Percentiles rank a stretch among this genome's conserved stretches.
These are phyloP conservation scores for Drosophila quadrilineata DNA, from an alignment of 1,140 invertebrate species.

Conservation along the genomic window DNA sequence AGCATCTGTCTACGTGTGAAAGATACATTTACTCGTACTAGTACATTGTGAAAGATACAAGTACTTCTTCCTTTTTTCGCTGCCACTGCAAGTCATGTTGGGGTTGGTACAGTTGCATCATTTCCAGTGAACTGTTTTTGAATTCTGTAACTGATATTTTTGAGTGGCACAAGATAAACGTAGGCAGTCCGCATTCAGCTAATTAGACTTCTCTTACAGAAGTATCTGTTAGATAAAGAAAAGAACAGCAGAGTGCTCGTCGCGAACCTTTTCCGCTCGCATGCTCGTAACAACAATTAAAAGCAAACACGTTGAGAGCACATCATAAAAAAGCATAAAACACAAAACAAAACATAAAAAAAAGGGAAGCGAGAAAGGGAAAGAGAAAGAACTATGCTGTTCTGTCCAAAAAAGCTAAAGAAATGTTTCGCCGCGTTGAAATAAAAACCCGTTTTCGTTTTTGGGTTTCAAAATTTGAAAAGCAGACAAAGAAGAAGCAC, in stretches of 20 bases:
- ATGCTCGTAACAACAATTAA: constrained; percentile 15
- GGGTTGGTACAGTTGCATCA: constrained; percentile 8
- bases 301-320: constrained; percentile 27
- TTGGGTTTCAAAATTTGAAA: no score
- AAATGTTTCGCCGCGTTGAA: constrained; percentile 16
- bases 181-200: constrained; percentile 30
- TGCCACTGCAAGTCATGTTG: not conserved
- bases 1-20: constrained; percentile 13
- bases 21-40: not conserved
- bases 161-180: constrained; percentile 15
- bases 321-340: constrained; percentile 2
- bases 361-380: no score
- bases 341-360: constrained; percentile 5
- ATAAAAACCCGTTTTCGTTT: constrained; percentile 68
- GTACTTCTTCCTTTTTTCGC: constrained; percentile 23
- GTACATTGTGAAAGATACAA: constrained; percentile 13
- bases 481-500: constrained; percentile 27
- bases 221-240: constrained; percentile 61
- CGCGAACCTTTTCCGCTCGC: constrained; percentile 42
- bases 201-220: constrained; percentile 48
- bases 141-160: not conserved
- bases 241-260: no score
- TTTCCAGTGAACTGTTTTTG: no score
- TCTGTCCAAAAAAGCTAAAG: constrained; percentile 26
- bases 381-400: no score